phyloP scores from a whole-genome alignment of 2,888 invertebrate species.

The Apantesis nais region DNA sequence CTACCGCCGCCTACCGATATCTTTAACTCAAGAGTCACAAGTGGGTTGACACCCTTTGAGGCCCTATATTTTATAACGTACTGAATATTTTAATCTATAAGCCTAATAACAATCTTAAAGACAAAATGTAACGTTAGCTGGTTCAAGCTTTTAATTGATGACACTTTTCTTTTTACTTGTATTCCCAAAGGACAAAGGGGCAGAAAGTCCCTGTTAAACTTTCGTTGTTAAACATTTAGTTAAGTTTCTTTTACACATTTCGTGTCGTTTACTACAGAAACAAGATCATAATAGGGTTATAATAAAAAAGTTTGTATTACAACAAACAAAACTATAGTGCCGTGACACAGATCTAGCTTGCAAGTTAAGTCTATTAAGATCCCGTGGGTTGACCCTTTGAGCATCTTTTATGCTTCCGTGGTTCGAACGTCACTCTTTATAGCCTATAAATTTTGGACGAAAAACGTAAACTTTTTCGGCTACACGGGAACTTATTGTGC shows the following conservation, averaged over 20 bases:
- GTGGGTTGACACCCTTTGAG: too few relatives aligned
- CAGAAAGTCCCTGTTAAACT: constrained; percentile 4
- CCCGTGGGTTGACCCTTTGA: constrained; percentile 60
- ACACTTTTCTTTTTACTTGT: background rate
- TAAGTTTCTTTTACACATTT: constrained; percentile 21
- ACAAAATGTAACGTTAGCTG: background rate
- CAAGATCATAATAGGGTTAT: constrained; percentile 41
- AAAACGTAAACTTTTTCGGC: constrained; percentile 64
- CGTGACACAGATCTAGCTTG: constrained; percentile 53
- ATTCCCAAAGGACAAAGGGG: background rate
- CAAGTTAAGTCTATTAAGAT: constrained; percentile 67
- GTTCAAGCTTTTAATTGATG: background rate
- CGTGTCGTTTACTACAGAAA: constrained; percentile 18
- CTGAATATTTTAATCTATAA: background rate
- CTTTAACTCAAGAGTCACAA: too few relatives aligned
- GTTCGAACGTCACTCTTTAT: constrained; percentile 68
- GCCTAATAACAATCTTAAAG: background rate
- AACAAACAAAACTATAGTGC: constrained; percentile 49
- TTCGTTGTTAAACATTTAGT: constrained; percentile 13
- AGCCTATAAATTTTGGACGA: constrained; percentile 68
- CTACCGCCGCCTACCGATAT: too few relatives aligned
- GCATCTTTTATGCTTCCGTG: constrained; percentile 64
- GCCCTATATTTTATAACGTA: too few relatives aligned
- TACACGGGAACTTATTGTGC: constrained; percentile 53
- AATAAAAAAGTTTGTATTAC: constrained; percentile 50